Evolutionary conservation across 2,797 vertebrate genomes (phyloP).

Genomic region (Leptodactylus fallax): DNA sequence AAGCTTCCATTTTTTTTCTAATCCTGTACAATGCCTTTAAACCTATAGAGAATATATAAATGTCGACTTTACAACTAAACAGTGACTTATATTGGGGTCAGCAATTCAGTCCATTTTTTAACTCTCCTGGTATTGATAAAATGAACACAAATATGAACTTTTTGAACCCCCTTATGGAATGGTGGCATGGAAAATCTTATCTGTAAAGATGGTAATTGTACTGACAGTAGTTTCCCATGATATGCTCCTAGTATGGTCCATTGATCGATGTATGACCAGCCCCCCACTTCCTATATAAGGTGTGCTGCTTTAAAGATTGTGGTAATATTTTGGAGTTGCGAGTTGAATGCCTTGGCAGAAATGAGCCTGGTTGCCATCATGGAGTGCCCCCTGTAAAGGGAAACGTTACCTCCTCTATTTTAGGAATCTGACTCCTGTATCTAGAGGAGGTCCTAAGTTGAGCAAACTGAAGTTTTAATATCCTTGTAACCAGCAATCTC

Average conservation of each 20-base stretch:
- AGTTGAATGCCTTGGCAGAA: slow-evolving; percentile 62
- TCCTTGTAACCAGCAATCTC: neutral
- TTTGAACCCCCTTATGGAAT: neutral
- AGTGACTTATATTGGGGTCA: slow-evolving; percentile 3
- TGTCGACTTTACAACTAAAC: too few relatives aligned
- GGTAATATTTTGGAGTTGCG: slow-evolving; percentile 45
- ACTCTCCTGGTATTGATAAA: neutral
- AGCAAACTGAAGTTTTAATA: neutral
- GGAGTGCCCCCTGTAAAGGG: neutral
- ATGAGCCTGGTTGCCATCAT: slow-evolving; percentile 26
- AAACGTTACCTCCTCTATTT: slow-evolving; percentile 14
- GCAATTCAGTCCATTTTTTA: slow-evolving; percentile 1
- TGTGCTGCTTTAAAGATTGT: slow-evolving; percentile 47
- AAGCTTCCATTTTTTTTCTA: too few relatives aligned
- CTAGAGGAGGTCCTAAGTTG: neutral
- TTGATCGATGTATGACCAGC: slow-evolving; percentile 12
- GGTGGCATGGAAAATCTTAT: neutral
- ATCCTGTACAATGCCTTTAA: too few relatives aligned
- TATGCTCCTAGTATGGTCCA: slow-evolving; percentile 17
- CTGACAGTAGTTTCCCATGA: neutral
- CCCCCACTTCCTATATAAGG: neutral
- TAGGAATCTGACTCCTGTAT: neutral
- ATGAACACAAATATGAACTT: neutral
- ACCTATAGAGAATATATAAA: too few relatives aligned
- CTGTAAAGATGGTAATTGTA: slow-evolving; percentile 20